Percentiles rank a stretch among this genome's conserved stretches.
Conservation (phyloP, 2,797 vertebrate genomes). For the Sebastes jordani region DNA sequence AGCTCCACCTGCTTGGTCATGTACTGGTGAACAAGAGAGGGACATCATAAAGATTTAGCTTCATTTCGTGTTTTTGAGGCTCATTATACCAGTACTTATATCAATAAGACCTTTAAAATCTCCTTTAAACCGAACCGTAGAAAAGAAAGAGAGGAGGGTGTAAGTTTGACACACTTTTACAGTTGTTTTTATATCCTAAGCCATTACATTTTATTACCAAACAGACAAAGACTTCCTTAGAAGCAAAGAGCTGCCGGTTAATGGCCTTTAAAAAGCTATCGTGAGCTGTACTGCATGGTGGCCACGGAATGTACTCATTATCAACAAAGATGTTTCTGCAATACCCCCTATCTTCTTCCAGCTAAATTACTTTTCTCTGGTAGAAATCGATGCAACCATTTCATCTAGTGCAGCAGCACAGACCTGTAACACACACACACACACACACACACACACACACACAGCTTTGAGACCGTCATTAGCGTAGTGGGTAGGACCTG, state of each 20-base stretch:
- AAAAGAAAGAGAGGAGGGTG: neutral
- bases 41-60: neutral
- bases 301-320: neutral
- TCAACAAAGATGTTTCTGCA: neutral
- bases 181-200: neutral
- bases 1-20: constrained; percentile 93
- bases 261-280: neutral
- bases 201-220: neutral
- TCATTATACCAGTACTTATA: neutral
- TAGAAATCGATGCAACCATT: neutral
- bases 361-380: neutral
- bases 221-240: neutral
- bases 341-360: neutral
- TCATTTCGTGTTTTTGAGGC: neutral
- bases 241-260: neutral
- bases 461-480: neutral
- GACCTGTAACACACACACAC: neutral
- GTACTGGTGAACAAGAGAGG: constrained; percentile 68
- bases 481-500: neutral
- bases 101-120: neutral
- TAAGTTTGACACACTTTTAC: neutral
- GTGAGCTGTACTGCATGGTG: neutral
- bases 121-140: neutral
- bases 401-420: neutral
- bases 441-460: neutral